phyloP scores from a whole-genome alignment of 2,797 vertebrate species.

The Dermochelys coriacea region DNA sequence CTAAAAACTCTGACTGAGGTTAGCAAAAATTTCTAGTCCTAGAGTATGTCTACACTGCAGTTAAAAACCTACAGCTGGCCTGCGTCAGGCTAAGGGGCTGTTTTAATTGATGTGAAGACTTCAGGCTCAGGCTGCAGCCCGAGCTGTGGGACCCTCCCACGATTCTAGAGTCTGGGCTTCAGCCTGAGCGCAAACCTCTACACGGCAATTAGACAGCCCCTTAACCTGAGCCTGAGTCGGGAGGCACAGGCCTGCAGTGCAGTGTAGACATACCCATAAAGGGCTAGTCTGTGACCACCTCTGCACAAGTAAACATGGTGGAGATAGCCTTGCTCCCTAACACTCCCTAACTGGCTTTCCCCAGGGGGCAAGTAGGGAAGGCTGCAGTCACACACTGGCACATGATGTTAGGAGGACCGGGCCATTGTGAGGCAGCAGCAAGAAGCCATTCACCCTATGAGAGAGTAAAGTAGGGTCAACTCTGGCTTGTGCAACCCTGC shows the following conservation, averaged over 20 bases:
- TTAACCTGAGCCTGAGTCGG: neutral
- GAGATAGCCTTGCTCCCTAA: neutral
- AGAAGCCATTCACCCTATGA: neutral
- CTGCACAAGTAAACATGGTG: neutral
- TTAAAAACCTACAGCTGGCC: neutral
- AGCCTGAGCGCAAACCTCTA: neutral
- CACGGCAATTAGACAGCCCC: neutral
- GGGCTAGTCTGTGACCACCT: neutral
- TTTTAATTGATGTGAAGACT: neutral
- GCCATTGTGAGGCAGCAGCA: neutral
- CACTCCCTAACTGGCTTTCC: neutral
- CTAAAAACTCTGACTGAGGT: neutral
- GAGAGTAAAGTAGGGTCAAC: neutral
- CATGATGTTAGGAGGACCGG: neutral
- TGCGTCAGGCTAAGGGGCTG: neutral
- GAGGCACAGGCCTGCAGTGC: neutral
- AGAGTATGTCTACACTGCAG: neutral
- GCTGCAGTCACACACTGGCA: neutral
- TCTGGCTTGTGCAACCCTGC: neutral
- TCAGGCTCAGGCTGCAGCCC: neutral
- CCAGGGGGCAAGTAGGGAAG: neutral
- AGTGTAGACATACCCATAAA: neutral
- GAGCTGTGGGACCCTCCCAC: neutral
- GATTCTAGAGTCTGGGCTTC: neutral
- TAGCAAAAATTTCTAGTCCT: neutral